These are phyloP conservation scores for Molossus molossus DNA, from an alignment of 2,797 vertebrate species.

Conservation along the genomic window DNA sequence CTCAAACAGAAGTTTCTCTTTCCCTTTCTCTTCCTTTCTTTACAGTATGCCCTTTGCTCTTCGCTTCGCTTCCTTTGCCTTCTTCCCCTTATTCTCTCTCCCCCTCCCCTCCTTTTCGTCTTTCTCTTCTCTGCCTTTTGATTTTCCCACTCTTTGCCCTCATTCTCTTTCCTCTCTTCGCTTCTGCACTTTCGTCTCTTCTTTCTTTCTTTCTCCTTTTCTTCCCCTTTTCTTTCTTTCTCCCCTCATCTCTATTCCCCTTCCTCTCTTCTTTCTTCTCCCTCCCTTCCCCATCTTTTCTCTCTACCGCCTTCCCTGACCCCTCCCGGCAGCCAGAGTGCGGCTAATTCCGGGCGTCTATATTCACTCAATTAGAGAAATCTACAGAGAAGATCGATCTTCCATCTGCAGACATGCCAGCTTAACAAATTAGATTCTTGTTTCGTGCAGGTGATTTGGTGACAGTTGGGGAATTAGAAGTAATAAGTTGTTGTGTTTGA, in stretches of 20 bases:
- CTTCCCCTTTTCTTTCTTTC: neutral
- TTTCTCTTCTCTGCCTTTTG: conserved; percentile 6
- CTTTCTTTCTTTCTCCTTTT: neutral
- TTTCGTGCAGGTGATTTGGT: conserved; percentile 97
- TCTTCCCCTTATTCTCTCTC: neutral
- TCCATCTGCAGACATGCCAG: conserved; percentile 96
- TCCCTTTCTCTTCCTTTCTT: conserved; percentile 74
- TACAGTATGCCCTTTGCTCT: neutral
- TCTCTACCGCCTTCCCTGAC: neutral
- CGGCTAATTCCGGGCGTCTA: conserved; percentile 93
- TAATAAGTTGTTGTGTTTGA: conserved; percentile 95
- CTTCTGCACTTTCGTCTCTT: conserved; percentile 63
- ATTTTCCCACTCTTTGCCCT: neutral
- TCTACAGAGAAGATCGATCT: conserved; percentile 98
- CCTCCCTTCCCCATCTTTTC: neutral
- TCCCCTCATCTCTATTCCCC: no score
- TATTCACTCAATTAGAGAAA: conserved; percentile 98
- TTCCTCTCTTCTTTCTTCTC: neutral
- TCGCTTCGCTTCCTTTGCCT: conserved; percentile 40
- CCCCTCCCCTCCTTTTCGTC: conserved; percentile 18
- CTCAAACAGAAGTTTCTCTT: conserved; percentile 88
- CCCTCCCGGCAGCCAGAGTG: conserved; percentile 86
- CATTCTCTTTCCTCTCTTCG: neutral
- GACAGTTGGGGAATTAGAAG: conserved; percentile 96
- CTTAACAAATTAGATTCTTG: conserved; percentile 98